A percentile compares a stretch with the other conserved stretches of the same genome.
Evolutionary conservation across 2,888 invertebrate genomes (phyloP).

Genomic region (Drosophila mulleri): DNA sequence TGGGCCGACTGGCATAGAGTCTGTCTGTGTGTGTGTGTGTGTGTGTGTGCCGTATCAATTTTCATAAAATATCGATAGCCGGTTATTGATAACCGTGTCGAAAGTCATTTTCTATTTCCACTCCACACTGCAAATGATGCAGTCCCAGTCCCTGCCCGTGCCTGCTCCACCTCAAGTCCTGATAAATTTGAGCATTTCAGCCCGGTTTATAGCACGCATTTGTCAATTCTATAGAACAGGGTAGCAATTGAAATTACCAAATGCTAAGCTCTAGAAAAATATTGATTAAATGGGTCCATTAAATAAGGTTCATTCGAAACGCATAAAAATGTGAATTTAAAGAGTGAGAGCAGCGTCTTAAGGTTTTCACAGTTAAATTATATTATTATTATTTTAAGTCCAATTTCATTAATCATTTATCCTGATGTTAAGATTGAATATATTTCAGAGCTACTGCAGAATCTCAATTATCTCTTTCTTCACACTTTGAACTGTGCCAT

Average conservation of each 20-base stretch:
- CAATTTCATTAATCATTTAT: too few species aligned
- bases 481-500: background rate
- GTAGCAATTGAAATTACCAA: background rate
- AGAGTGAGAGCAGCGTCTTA: background rate
- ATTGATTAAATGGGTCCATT: conserved; percentile 5
- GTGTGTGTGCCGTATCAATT: conserved; percentile 65
- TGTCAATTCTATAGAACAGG: conserved; percentile 46
- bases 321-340: background rate
- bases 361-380: too few species aligned
- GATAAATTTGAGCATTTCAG: conserved; percentile 68
- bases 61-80: conserved; percentile 81
- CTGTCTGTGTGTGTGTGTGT: conserved; percentile 22
- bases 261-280: conserved; percentile 12
- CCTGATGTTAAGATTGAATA: background rate
- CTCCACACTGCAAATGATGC: conserved; percentile 33
- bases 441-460: too few species aligned
- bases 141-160: too few species aligned
- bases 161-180: conserved; percentile 29
- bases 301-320: background rate
- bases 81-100: conserved; percentile 78
- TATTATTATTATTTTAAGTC: too few species aligned
- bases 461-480: background rate
- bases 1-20: conserved; percentile 10
- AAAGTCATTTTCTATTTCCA: conserved; percentile 74
- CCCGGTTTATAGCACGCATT: conserved; percentile 55